Conservation (phyloP, 2,797 vertebrate species). For the Melanotaenia pygmaea region DNA sequence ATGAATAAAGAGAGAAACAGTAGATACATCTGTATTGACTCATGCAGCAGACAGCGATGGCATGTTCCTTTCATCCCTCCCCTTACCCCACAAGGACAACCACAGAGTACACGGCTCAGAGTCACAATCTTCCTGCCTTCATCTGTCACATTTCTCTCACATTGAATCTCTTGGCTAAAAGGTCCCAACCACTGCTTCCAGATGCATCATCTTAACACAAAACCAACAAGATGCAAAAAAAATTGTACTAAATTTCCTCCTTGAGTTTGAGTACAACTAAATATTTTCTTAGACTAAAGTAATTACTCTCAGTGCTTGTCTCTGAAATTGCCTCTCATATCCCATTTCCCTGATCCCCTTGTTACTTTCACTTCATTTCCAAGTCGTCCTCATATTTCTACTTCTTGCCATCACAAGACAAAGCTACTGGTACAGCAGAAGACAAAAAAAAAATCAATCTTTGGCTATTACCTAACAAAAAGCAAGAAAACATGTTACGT, state of each 20-base stretch:
- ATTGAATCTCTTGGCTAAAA: conserved; percentile 42
- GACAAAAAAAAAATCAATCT: conserved; percentile 53
- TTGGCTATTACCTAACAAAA: conserved; percentile 57
- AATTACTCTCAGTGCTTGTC: conserved; percentile 46
- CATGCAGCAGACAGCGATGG: conserved; percentile 21
- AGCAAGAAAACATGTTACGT: conserved; percentile 68
- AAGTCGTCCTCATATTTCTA: conserved; percentile 56
- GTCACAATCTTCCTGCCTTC: conserved; percentile 29
- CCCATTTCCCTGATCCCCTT: conserved; percentile 66
- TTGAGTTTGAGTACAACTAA: conserved; percentile 40
- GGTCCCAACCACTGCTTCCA: conserved; percentile 18
- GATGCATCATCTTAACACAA: conserved; percentile 11
- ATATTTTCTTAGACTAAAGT: conserved; percentile 54
- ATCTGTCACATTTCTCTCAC: conserved; percentile 43
- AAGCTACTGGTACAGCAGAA: conserved; percentile 36
- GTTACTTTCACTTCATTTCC: conserved; percentile 67
- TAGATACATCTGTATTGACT: conserved; percentile 32
- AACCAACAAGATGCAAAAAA: conserved; percentile 11
- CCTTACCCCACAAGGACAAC: conserved; percentile 9
- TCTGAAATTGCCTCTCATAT: conserved; percentile 61
- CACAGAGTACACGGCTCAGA: conserved; percentile 28
- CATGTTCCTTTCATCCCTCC: conserved; percentile 50
- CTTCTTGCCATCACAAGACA: conserved; percentile 44
- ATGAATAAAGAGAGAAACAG: conserved; percentile 45
- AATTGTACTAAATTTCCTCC: background rate